Base-by-base conservation (phyloP, 1,140 invertebrate genomes). In the Polypedilum vanderplanki region DNA sequence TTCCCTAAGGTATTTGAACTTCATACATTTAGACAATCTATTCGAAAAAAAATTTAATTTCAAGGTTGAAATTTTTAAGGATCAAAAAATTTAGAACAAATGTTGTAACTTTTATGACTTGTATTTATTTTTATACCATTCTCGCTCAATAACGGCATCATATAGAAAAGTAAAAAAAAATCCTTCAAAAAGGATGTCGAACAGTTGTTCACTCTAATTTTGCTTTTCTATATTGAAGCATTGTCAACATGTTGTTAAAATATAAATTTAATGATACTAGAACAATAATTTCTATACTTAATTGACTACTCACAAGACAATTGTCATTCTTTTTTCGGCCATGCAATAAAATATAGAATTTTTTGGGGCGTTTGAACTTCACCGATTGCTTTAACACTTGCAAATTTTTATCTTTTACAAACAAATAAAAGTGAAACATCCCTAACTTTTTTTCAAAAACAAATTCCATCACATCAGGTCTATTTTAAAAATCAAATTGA, bases 121-220 rank as follows among this genome's bases (percentile, higher is more conserved):
- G 20, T 12, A 7, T 70, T 18, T 20, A 17, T 18, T 70, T 70
- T 10, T 18, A 22, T 70, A 17, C 20, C 46, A 57, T n/a, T n/a
- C n/a, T n/a, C n/a, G n/a, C n/a, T n/a, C 12, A 57, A 57, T 57
- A 57, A 57, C 46, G 46, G 46, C 46, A 57, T n/a, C 24, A 33
- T 33, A 1, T 33, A 1, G 24, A 33, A 9, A 70, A 17, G 64
- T 3, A 67, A 17, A 67, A 70, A 70, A 70, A 70, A 70, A 70
- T 20, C 20, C 65, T 22, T 70, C 20, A 70, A 70, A 70, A 70
- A 70, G 65, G 65, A 70, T 70, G 18, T 22, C 18, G 17, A 70
- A 70, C 65, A 70, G 17, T 70, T 70, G 65, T 70, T 70, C n/a
- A n/a, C 46, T 57, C 46, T 8, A 70, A 70, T 70, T 70, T 70